Base-by-base conservation (phyloP, 2,113 vertebrate species). In the Pterocles burchelli region DNA sequence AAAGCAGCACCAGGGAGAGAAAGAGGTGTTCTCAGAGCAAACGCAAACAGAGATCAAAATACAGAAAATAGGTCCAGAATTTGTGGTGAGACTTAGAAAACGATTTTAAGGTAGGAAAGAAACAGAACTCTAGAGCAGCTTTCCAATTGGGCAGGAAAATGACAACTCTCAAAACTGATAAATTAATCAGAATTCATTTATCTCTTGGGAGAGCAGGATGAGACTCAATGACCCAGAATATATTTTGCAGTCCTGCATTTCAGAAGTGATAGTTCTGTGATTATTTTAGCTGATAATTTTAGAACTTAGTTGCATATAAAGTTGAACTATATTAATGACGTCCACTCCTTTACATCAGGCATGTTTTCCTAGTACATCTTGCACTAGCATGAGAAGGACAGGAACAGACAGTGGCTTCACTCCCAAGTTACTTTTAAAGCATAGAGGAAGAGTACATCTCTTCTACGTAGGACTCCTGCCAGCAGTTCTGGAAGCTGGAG, bases 401-500 rank as follows among this genome's bases (percentile, higher is more conserved):
- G 62, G 63, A 83, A 70, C 25, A 68, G 67, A 29, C 66, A 71
- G 11, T 79, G 89, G 63, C 81, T 93, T 85, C 63, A 26, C 43
- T 93, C 71, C 78, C 93, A 83, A 66, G 57, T 34, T 2, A 58
- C 34, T 91, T 90, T 63, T 84, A 92, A 85, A 65, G 61, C 61
- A 66, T 34, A 59, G 21, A 92, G 51, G 48, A 95, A 92, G 33
- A 68, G 70, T n/a, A 78, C 8, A 34, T 77, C 81, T 92, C 59
- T 55, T 85, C 65, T 18, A 2, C 7, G 54, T 12, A 41, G 12
- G n/a, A 80, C 9, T 89, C 49, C 43, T 72, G 88, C 95, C 91
- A 95, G 51, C 46, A 70, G 79, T 74, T 88, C 91, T 84, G 80
- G 73, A 95, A 92, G 90, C 61, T 82, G 51, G 71, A 89, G 25